These are phyloP conservation scores for Eurytoma californica DNA, from an alignment of 2,888 invertebrate genomes.

Conservation along the genomic window DNA sequence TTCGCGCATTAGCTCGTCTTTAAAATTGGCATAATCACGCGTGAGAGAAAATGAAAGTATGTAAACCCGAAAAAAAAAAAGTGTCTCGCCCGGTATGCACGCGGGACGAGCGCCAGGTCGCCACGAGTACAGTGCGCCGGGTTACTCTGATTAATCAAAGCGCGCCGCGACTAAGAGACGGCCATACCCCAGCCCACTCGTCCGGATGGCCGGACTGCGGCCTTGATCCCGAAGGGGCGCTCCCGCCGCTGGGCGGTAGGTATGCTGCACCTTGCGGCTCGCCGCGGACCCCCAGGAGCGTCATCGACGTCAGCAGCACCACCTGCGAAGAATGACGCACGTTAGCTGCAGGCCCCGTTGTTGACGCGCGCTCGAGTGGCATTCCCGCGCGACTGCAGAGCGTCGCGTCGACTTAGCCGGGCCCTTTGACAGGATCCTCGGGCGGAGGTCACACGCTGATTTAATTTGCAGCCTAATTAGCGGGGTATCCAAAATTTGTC, in stretches of 20 bases:
- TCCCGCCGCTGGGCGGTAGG: slow-evolving; percentile 76
- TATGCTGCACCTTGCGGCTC: slow-evolving; percentile 76
- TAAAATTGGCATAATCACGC: too few species aligned
- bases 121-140: too few species aligned
- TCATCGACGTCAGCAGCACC: slow-evolving; percentile 66
- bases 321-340: slow-evolving; percentile 54
- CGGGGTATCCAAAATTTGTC: neutral
- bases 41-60: too few species aligned
- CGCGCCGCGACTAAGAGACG: slow-evolving; percentile 3
- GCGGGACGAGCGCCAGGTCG: too few species aligned
- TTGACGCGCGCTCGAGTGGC: slow-evolving; percentile 6
- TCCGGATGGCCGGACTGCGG: slow-evolving; percentile 71
- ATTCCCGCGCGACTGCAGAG: slow-evolving; percentile 15
- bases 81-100: too few species aligned
- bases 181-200: slow-evolving; percentile 73
- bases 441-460: neutral
- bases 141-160: slow-evolving; percentile 55
- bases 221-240: slow-evolving; percentile 47
- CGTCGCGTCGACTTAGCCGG: slow-evolving; percentile 28
- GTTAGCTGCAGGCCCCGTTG: slow-evolving; percentile 15
- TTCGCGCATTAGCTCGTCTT: too few species aligned
- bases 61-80: too few species aligned
- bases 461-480: neutral
- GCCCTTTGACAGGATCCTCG: slow-evolving; percentile 8
- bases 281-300: slow-evolving; percentile 74